phyloP scores from a whole-genome alignment of 2,113 vertebrate genomes.

The Ranitomeya imitator region DNA sequence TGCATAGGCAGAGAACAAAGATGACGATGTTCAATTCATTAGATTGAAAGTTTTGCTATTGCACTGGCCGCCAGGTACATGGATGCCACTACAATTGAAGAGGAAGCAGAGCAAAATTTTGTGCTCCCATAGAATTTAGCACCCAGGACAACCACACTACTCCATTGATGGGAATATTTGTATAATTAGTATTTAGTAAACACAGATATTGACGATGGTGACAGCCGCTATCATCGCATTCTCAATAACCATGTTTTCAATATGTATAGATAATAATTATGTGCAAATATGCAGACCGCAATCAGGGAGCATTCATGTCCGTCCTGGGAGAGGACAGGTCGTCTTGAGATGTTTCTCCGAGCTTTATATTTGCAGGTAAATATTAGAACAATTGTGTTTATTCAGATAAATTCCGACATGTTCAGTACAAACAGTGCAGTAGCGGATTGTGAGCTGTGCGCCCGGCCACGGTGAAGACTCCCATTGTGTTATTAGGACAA shows the following conservation, averaged over 20 bases:
- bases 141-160: too few relatives aligned
- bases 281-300: background rate
- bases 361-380: constrained; percentile 5
- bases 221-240: background rate
- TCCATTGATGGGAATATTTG: background rate
- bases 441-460: background rate
- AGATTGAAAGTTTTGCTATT: too few relatives aligned
- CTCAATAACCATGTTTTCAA: constrained; percentile 10
- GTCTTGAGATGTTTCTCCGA: background rate
- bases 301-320: constrained; percentile 2
- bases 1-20: too few relatives aligned
- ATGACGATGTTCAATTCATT: too few relatives aligned
- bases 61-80: too few relatives aligned
- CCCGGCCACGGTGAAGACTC: background rate
- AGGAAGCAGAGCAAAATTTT: too few relatives aligned
- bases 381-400: constrained; percentile 35
- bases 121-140: too few relatives aligned
- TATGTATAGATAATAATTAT: constrained; percentile 16
- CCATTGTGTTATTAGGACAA: background rate
- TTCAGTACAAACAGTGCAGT: background rate
- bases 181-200: background rate
- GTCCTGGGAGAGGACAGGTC: background rate
- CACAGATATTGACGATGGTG: background rate
- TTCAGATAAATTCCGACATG: constrained; percentile 17
- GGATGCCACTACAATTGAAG: too few relatives aligned